phyloP scores from a whole-genome alignment of 2,797 vertebrate genomes.

The Notoglanidium macrostoma region DNA sequence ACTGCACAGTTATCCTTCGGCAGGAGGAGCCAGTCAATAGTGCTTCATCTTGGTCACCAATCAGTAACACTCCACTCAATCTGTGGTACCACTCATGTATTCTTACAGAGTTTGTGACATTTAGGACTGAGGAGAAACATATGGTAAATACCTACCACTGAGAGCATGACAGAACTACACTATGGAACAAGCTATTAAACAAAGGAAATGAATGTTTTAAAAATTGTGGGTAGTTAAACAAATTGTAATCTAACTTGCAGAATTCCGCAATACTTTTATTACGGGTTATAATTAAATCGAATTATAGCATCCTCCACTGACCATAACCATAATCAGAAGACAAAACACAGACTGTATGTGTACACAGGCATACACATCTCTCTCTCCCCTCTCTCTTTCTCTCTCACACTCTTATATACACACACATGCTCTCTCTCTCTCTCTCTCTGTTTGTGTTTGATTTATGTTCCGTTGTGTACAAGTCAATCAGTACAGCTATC shows the following conservation, averaged over 20 bases:
- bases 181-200: not conserved
- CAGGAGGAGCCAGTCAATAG: conserved; percentile 77
- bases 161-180: not conserved
- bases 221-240: not conserved
- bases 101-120: conserved; percentile 40
- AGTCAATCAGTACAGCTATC: conserved; percentile 75
- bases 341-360: not conserved
- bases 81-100: conserved; percentile 61
- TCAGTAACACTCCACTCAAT: conserved; percentile 78
- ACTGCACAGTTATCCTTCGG: conserved; percentile 72
- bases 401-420: not conserved
- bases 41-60: conserved; percentile 78
- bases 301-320: not conserved
- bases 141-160: conserved; percentile 10
- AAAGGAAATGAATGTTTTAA: not conserved
- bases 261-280: not conserved
- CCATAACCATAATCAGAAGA: not conserved
- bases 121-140: conserved; percentile 1
- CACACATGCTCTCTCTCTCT: conserved; percentile 26
- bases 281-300: not conserved
- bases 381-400: not conserved
- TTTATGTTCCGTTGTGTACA: conserved; percentile 80
- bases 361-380: not conserved
- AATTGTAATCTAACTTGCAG: not conserved
- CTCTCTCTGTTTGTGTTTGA: conserved; percentile 64